These are phyloP conservation scores for Pseudococcus jackbeardsleyi DNA, from an alignment of 2,888 invertebrate genomes.

Conservation along the genomic window DNA sequence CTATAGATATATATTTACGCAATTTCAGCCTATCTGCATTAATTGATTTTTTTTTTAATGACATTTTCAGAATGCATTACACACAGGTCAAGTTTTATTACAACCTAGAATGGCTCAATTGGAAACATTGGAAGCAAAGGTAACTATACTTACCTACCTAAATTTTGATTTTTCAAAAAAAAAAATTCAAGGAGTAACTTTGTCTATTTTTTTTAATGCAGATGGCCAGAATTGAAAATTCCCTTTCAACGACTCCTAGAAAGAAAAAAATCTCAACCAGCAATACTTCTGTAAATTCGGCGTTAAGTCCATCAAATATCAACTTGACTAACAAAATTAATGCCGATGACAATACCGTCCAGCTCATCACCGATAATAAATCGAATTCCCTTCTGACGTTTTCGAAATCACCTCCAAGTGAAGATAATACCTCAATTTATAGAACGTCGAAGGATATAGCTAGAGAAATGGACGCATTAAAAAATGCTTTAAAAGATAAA, in stretches of 20 bases:
- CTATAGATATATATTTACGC: too few species aligned
- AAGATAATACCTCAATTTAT: constrained; percentile 36
- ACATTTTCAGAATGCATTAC: constrained; percentile 68
- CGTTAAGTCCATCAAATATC: constrained; percentile 14
- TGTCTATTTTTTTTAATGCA: constrained; percentile 69
- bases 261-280: constrained; percentile 69
- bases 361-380: neutral
- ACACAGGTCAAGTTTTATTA: constrained; percentile 67
- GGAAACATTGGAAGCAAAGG: constrained; percentile 84
- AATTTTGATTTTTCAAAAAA: neutral
- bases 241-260: constrained; percentile 76
- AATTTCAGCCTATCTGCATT: too few species aligned
- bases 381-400: constrained; percentile 40
- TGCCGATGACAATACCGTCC: neutral
- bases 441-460: constrained; percentile 54
- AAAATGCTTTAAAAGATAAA: constrained; percentile 56
- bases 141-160: constrained; percentile 69
- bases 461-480: constrained; percentile 59
- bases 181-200: too few species aligned
- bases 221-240: constrained; percentile 90
- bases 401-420: constrained; percentile 43
- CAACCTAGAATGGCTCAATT: constrained; percentile 77
- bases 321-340: neutral
- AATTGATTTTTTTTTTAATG: neutral
- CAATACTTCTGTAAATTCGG: constrained; percentile 54